A percentile compares a stretch with the other conserved stretches of the same genome.
Conservation (phyloP, 2,888 invertebrate genomes). For the Dascillus cervinus region DNA sequence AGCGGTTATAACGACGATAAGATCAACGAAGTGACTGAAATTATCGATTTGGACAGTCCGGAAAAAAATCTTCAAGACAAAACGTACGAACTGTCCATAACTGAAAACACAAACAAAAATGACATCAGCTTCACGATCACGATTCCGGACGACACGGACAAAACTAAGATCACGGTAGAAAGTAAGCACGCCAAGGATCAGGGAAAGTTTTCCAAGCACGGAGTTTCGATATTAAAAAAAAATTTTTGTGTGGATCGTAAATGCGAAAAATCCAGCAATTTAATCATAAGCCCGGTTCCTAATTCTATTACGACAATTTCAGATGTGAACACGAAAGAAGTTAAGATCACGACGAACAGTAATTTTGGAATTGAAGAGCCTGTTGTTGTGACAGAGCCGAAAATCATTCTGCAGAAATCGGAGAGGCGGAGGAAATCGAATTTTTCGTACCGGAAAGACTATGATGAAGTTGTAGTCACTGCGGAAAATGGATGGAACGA, state of each 20-base stretch:
- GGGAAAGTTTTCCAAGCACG: constrained; percentile 38
- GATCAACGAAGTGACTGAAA: constrained; percentile 36
- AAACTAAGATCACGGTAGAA: constrained; percentile 6
- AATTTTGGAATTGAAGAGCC: constrained; percentile 9
- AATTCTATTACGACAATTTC: constrained; percentile 29
- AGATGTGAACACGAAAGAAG: constrained; percentile 31
- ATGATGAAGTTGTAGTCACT: constrained; percentile 33
- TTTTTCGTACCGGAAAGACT: constrained; percentile 37
- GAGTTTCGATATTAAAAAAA: constrained; percentile 42
- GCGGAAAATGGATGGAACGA: constrained; percentile 15
- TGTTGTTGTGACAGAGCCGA: constrained; percentile 6
- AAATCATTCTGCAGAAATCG: constrained; percentile 17
- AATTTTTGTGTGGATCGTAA: constrained; percentile 22
- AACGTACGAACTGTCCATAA: constrained; percentile 36
- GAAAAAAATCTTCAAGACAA: constrained; percentile 27
- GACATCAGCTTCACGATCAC: constrained; percentile 50
- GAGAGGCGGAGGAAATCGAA: constrained; percentile 37
- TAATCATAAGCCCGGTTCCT: constrained; percentile 19
- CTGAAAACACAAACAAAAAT: constrained; percentile 41
- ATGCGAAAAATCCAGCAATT: constrained; percentile 20
- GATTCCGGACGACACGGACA: constrained; percentile 44
- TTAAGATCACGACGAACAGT: constrained; percentile 17
- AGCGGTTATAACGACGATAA: constrained; percentile 24
- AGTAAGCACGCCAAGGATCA: constrained; percentile 21
- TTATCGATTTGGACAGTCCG: constrained; percentile 40